Percentiles rank a stretch among this genome's conserved stretches.
phyloP scores from a whole-genome alignment of 2,888 invertebrate genomes.

The Eristalis pertinax region DNA sequence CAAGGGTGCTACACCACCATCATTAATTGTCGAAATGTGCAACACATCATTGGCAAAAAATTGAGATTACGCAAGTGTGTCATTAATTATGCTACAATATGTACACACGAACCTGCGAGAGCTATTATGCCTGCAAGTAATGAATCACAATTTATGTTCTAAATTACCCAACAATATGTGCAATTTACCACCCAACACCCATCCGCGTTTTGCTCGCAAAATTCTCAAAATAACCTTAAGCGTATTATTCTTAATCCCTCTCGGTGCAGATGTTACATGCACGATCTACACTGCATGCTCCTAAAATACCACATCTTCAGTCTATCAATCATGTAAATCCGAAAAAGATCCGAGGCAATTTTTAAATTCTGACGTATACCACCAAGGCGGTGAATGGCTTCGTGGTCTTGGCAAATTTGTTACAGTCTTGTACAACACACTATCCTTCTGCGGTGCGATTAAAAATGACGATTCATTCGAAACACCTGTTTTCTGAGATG shows the following conservation, averaged over 20 bases:
- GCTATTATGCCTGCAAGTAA: slow-evolving; percentile 33
- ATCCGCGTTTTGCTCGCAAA: slow-evolving; percentile 7
- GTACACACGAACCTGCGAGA: background rate
- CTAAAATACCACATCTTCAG: slow-evolving; percentile 43
- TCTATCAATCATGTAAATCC: slow-evolving; percentile 65
- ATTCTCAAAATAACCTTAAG: slow-evolving; percentile 44
- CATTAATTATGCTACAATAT: slow-evolving; percentile 44
- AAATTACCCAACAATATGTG: slow-evolving; percentile 50
- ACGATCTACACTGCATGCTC: slow-evolving; percentile 7
- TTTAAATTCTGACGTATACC: slow-evolving; percentile 19
- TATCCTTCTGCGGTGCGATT: slow-evolving; percentile 22
- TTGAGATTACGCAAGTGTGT: slow-evolving; percentile 22
- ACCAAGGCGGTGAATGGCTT: background rate
- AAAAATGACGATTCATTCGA: slow-evolving; percentile 54
- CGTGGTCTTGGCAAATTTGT: slow-evolving; percentile 52
- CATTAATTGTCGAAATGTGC: slow-evolving; percentile 27
- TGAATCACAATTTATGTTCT: slow-evolving; percentile 36
- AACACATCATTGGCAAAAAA: slow-evolving; percentile 39
- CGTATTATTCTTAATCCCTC: slow-evolving; percentile 29
- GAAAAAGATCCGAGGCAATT: slow-evolving; percentile 23
- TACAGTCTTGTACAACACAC: slow-evolving; percentile 27
- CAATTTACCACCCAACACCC: slow-evolving; percentile 24
- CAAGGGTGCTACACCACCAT: background rate
- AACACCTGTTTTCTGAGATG: slow-evolving; percentile 65
- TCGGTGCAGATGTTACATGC: slow-evolving; percentile 44